Base-by-base conservation (phyloP, 2,888 invertebrate species). In the Crematogaster levior region DNA sequence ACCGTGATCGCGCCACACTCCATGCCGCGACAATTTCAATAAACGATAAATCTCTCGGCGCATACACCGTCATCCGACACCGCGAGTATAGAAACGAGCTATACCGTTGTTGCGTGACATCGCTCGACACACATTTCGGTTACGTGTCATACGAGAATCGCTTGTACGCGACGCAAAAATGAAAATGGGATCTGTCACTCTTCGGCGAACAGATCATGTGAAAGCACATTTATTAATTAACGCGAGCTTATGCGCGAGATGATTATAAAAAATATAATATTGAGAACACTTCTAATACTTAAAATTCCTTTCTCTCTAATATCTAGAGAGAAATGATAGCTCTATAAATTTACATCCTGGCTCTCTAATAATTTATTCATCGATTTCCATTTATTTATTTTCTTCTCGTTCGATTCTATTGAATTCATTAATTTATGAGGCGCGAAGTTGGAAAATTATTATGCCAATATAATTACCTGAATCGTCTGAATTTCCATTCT, bases 11-110 rank as follows among this genome's bases (percentile, higher is more conserved):
- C 72, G 83, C 84, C 85, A 81, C 72, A 56, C 82, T 63, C 12
- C 30, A 12, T 56, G 56, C 37, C 60, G 81, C 65, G 77, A 79
- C 80, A 82, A 87, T 91, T 89, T 91, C 91, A 87, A 90, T 91
- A 90, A 89, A 90, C 87, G 82, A 88, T 90, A 89, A 91, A 91
- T 86, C 88, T 74, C 58, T 80, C 79, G 73, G 53, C 51, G 74
- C 58, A 58, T 30, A 37, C 70, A 18, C 53, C 40, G 60, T 37
- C 34, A 68, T 34, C 40, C 56, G 53, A 77, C 66, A 68, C 75
- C 21, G 68, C n/a, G n/a, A n/a, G n/a, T n/a, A 66, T 37, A 37
- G 74, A 51, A 37, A 56, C 30, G 21, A 24, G 12, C 27, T 63
- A 24, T 24, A 37, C 66, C 21, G 43, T 77, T 68, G 40, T 66